Evolutionary conservation across 2,113 vertebrate species (phyloP).

Genomic region (Xenopus laevis): DNA sequence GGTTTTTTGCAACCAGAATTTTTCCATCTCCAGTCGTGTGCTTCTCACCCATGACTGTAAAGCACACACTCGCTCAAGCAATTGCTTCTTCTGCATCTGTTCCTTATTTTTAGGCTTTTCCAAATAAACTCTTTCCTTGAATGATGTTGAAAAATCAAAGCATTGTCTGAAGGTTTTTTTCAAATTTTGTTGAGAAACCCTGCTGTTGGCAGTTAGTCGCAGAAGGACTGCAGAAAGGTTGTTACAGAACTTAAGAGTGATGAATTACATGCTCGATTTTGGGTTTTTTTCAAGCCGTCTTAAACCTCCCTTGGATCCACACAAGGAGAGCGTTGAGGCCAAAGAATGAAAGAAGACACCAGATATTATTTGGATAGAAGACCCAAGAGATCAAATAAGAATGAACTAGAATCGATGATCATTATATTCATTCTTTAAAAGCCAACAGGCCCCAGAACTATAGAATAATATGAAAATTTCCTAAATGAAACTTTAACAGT

Average conservation of each 20-base stretch:
- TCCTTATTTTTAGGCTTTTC: slow-evolving; percentile 41
- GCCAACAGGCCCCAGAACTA: no score
- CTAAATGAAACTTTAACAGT: no score
- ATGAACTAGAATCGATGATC: neutral
- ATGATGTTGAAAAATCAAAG: slow-evolving; percentile 38
- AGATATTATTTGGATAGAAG: slow-evolving; percentile 29
- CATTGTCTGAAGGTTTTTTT: slow-evolving; percentile 26
- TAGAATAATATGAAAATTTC: no score
- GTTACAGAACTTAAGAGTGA: slow-evolving; percentile 33
- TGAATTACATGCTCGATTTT: slow-evolving; percentile 45
- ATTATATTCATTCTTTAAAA: no score
- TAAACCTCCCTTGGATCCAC: slow-evolving; percentile 51
- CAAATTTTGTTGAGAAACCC: slow-evolving; percentile 35
- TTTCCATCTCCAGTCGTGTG: no score
- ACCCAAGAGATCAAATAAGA: slow-evolving; percentile 34
- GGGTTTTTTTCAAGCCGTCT: slow-evolving; percentile 44
- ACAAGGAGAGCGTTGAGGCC: slow-evolving; percentile 41
- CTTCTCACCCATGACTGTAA: no score
- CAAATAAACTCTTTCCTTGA: slow-evolving; percentile 43
- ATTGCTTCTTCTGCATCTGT: slow-evolving; percentile 35
- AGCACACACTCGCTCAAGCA: neutral
- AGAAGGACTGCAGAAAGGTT: slow-evolving; percentile 30
- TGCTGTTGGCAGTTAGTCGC: slow-evolving; percentile 36
- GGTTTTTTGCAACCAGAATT: no score
- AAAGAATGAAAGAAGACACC: slow-evolving; percentile 52